Evolutionary conservation across 2,888 invertebrate species (phyloP).

Genomic region (Pardosa pseudoannulata): DNA sequence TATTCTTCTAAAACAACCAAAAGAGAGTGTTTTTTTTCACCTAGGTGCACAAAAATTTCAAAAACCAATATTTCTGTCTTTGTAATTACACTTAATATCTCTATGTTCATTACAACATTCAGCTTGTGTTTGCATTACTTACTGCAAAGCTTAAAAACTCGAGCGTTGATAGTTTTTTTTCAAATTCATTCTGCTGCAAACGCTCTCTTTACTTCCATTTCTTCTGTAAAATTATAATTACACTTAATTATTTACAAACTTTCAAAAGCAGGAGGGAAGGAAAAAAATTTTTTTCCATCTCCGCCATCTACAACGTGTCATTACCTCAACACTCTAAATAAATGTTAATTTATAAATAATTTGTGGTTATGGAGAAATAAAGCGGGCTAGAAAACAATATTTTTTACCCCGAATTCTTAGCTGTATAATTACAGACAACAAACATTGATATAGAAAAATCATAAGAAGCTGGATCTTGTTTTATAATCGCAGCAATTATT

Average conservation of each 20-base stretch:
- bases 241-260: conserved; percentile 49
- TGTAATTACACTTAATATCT: conserved; percentile 6
- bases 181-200: neutral
- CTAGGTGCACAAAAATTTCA: neutral
- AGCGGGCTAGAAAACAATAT: neutral
- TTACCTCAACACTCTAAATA: conserved; percentile 30
- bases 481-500: conserved; percentile 55
- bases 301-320: conserved; percentile 22
- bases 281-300: conserved; percentile 9
- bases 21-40: neutral
- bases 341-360: conserved; percentile 64
- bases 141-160: neutral
- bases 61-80: neutral
- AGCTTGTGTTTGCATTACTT: neutral
- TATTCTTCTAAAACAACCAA: neutral
- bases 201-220: neutral
- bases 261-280: neutral
- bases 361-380: conserved; percentile 27
- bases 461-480: conserved; percentile 16
- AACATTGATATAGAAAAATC: conserved; percentile 13
- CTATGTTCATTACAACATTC: neutral
- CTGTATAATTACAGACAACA: conserved; percentile 4
- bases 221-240: conserved; percentile 48
- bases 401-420: neutral
- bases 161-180: neutral